phyloP scores from a whole-genome alignment of 2,797 vertebrate species.

The Loriculus beryllinus region DNA sequence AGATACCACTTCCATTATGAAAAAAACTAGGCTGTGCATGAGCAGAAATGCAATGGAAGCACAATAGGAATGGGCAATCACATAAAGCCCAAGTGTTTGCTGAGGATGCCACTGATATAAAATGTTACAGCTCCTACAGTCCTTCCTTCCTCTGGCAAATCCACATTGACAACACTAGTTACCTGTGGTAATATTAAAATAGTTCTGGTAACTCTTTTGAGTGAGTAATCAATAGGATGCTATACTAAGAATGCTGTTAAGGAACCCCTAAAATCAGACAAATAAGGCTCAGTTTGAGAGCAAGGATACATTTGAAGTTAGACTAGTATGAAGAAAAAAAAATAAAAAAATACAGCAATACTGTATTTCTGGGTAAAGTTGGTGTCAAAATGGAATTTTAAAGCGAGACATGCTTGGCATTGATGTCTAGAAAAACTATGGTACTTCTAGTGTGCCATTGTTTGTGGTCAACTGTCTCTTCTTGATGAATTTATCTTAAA shows the following conservation, averaged over 20 bases:
- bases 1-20: background rate
- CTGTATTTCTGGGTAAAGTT: background rate
- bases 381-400: background rate
- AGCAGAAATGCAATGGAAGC: background rate
- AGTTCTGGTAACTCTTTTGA: background rate
- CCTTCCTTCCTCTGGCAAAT: background rate
- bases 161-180: background rate
- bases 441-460: background rate
- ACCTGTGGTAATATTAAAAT: background rate
- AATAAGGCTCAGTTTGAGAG: background rate
- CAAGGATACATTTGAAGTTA: background rate
- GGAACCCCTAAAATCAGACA: background rate
- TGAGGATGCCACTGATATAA: background rate
- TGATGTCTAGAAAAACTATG: background rate
- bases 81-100: background rate
- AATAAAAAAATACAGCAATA: background rate
- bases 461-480: background rate
- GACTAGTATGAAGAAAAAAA: background rate
- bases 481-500: background rate
- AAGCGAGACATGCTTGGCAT: background rate
- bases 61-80: background rate
- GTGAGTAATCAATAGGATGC: background rate
- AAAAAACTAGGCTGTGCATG: background rate
- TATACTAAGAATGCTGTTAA: background rate
- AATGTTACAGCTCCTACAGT: background rate